Base-by-base conservation (phyloP, 2,113 vertebrate species). In the Alexandromys fortis region DNA sequence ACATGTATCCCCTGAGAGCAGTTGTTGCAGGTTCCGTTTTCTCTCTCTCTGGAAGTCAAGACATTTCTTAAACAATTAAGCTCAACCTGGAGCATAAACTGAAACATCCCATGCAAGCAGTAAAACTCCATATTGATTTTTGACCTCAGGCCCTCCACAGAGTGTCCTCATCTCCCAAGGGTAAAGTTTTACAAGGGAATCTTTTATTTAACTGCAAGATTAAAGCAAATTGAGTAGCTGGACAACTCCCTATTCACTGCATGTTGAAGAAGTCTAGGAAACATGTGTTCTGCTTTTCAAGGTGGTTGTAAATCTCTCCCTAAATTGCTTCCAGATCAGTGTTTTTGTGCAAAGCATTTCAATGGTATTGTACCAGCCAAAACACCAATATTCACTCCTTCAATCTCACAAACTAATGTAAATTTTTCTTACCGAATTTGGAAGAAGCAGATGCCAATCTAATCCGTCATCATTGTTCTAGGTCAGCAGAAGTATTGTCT, bases 241-340 rank as follows among this genome's bases (percentile, higher is more conserved):
- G 89, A 96, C 83, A 96, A 95, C 91, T 97, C 96, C 96, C 82
- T 96, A 72, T 65, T 96, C 94, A 55, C 91, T 91, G 68, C 24
- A 47, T 97, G 86, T 81, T 91, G 82, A 45, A 94, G 75, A 92
- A 12, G n/a, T 91, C 94, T 96, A 91, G 63, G 88, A 70, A 96
- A 97, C 96, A 97, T 96, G 93, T 97, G 96, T 95, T 96, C 89
- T 90, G 94, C 90, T 94, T 97, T 97, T 85, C 75, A 93, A 96
- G 95, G 52, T 73, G 70, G 95, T 92, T 97, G 95, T 97, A 98
- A 98, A 97, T 97, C 96, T 97, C 91, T 94, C 26, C 61, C n/a
- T 94, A 97, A 97, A 97, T 96, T 97, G 89, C 70, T 97, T 98
- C 96, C 97, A 97, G 97, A 97, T 97, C 67, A n/a, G 55, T 91